Evolutionary conservation across 2,888 invertebrate species (phyloP), one percentile per base, ranked within the genome.

Genomic region (Alitta virens): DNA sequence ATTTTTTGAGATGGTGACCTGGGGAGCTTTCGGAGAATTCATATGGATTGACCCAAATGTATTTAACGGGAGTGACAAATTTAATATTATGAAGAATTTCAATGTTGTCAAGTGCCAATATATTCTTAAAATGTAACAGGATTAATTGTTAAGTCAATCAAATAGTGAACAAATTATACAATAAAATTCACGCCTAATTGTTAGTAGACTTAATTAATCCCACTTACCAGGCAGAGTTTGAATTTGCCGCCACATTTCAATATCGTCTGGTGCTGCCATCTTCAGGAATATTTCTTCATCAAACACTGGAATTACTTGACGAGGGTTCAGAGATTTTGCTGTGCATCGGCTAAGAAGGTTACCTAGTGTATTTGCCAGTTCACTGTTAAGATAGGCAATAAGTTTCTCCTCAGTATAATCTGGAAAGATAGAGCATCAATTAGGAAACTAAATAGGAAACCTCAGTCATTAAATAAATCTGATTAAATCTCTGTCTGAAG

Each of bases 311-410:
- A 90, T 89, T 75, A 87, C 85, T 75, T 88, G 88, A 12, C 85
- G 81, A n/a, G 90, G 89, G 86, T 97, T 97, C 59, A 97, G 84
- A 2, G 88, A 84, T 64, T 84, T 84, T 21, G 91, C 90, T 68
- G 89, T 88, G 75, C 90, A 91, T 21, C 97, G 88, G 60, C 88
- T 90, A 64, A 92, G 85, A 57, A 98, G 86, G 86, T 98, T 98
- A 25, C 96, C 97, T 21, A 96, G 82, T 0, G 91, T 92, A 81
- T 96, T 92, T 1, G 94, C 95, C 62, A 98, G 84, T 79, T 97
- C 95, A 0, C 91, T 86, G 84, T 98, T 97, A 23, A 92, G 84
- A 60, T 89, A 86, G 71, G 90, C 87, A 42, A 88, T 79, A 56
- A 91, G 85, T 80, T 92, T 91, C 3, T 84, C 85, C 68, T 89